Evolutionary conservation across 1,140 invertebrate genomes (phyloP).

Genomic region (Spodoptera litura): DNA sequence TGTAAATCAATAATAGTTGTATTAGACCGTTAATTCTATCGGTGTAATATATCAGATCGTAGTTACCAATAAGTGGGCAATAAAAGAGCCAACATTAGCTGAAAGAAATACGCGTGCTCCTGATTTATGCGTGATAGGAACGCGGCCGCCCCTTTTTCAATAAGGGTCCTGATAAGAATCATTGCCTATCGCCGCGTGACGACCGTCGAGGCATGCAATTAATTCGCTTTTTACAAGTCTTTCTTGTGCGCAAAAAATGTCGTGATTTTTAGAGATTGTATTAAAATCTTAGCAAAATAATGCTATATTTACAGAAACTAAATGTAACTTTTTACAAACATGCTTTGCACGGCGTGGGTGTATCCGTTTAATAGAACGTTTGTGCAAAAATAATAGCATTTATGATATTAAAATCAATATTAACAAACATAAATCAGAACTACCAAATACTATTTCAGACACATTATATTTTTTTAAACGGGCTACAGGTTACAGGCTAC

Average conservation of each 20-base stretch:
- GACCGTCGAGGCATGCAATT: conserved; percentile 73
- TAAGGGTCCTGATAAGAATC: conserved; percentile 81
- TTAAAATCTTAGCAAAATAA: not conserved
- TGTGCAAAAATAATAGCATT: too few species aligned
- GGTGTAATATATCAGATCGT: conserved; percentile 59
- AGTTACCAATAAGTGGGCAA: conserved; percentile 76
- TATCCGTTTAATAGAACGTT: too few species aligned
- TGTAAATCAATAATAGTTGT: conserved; percentile 42
- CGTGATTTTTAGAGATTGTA: not conserved
- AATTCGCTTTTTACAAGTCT: conserved; percentile 63
- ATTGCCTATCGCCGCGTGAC: conserved; percentile 74
- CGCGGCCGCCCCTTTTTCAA: conserved; percentile 79
- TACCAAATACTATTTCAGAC: too few species aligned
- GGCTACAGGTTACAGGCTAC: too few species aligned
- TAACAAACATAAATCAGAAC: too few species aligned
- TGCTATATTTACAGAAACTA: too few species aligned
- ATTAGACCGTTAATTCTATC: conserved; percentile 34
- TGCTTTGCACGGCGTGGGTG: too few species aligned
- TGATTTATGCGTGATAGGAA: conserved; percentile 82
- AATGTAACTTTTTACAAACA: too few species aligned
- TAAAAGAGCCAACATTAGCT: conserved; percentile 65
- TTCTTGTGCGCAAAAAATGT: not conserved
- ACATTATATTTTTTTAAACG: too few species aligned
- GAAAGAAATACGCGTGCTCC: conserved; percentile 71
- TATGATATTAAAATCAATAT: too few species aligned